These are phyloP conservation scores for Eristalinus sepulchralis DNA, from an alignment of 2,888 invertebrate species.

Conservation along the genomic window DNA sequence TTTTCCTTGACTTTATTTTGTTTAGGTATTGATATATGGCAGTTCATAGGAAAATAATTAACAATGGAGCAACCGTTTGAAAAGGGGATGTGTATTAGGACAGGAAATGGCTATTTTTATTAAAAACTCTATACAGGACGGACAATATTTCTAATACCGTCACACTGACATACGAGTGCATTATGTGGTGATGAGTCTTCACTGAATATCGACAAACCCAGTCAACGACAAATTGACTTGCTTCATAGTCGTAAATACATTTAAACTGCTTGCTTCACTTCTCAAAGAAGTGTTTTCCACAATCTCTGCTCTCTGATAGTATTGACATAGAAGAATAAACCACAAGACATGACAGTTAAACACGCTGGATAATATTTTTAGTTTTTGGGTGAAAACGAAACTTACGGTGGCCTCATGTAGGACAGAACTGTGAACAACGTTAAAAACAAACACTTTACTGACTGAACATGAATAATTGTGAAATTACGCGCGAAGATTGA, in stretches of 20 bases:
- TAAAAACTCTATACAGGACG: too few relatives aligned
- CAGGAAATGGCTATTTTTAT: too few relatives aligned
- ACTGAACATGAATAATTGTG: slow-evolving; percentile 15
- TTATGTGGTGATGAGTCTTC: too few relatives aligned
- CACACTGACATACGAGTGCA: too few relatives aligned
- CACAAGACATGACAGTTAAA: not conserved
- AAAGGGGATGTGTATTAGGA: too few relatives aligned
- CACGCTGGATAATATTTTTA: not conserved
- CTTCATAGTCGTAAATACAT: not conserved
- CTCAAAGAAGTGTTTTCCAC: too few relatives aligned
- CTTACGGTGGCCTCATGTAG: not conserved
- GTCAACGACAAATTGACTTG: not conserved
- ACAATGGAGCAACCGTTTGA: too few relatives aligned
- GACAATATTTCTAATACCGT: too few relatives aligned
- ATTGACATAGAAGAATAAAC: not conserved
- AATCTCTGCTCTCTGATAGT: not conserved
- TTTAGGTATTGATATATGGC: slow-evolving; percentile 6
- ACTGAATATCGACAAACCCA: not conserved
- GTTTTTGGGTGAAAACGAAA: not conserved
- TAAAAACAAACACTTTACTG: slow-evolving; percentile 8
- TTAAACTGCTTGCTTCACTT: not conserved
- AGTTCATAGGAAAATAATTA: too few relatives aligned
- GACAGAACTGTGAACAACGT: slow-evolving; percentile 1
- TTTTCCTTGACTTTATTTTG: slow-evolving; percentile 49
- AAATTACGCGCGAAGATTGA: slow-evolving; percentile 25